These are phyloP conservation scores for Seriola quinqueradiata DNA, from an alignment of 2,113 vertebrate genomes.

Conservation along the genomic window DNA sequence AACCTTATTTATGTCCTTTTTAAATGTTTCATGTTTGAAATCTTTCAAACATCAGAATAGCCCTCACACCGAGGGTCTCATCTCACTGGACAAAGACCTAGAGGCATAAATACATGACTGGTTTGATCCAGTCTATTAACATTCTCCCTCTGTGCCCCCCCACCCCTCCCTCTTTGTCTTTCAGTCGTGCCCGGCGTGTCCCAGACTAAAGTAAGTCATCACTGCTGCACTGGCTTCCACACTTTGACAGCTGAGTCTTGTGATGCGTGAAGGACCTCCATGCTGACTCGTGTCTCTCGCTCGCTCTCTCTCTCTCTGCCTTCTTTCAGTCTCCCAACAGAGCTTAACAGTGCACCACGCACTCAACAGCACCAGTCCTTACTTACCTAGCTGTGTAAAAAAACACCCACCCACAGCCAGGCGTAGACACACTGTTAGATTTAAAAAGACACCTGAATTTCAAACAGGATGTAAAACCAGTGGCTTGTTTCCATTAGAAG, in stretches of 20 bases:
- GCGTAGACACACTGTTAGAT: not conserved
- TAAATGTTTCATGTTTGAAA: no score
- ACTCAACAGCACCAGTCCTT: not conserved
- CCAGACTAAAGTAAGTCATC: slow-evolving; percentile 53
- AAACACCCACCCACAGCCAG: not conserved
- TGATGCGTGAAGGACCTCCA: slow-evolving; percentile 56
- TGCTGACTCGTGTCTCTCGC: slow-evolving; percentile 22
- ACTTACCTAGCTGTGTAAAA: not conserved
- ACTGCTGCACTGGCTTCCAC: slow-evolving; percentile 16
- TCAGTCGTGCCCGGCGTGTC: slow-evolving; percentile 6
- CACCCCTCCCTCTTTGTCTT: not conserved
- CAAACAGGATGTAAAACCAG: not conserved
- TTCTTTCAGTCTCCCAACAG: no score
- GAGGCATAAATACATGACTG: slow-evolving; percentile 17
- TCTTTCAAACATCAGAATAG: no score
- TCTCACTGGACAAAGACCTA: not conserved
- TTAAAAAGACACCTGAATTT: not conserved
- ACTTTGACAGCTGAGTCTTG: slow-evolving; percentile 45
- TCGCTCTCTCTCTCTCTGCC: not conserved
- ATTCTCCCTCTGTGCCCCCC: not conserved
- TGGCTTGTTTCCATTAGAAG: not conserved
- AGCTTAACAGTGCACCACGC: not conserved
- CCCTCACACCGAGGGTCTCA: not conserved
- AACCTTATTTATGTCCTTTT: no score
- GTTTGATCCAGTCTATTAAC: slow-evolving; percentile 31